Percentiles rank a stretch among this genome's conserved stretches.
Evolutionary conservation across 2,113 vertebrate genomes (phyloP).

Genomic region (Amazona vittata): DNA sequence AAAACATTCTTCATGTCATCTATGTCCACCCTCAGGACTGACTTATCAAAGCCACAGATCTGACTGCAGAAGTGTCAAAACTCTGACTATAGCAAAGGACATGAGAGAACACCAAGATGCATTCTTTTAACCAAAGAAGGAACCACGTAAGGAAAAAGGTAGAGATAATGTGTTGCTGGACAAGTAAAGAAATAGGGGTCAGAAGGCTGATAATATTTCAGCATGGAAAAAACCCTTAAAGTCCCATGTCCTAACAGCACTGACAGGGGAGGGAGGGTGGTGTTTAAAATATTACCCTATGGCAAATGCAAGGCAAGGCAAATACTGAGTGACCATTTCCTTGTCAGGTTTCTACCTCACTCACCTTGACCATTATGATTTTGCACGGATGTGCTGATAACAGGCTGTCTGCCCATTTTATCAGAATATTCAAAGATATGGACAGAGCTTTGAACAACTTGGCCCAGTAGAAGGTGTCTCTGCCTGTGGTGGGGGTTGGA

Average conservation of each 20-base stretch:
- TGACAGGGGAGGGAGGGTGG: not conserved
- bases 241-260: not conserved
- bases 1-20: not conserved
- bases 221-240: not conserved
- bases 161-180: rapidly evolving
- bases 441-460: not conserved
- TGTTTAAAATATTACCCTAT: not conserved
- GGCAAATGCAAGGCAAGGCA: not conserved
- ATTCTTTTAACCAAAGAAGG: not conserved
- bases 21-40: not conserved
- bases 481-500: not conserved
- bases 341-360: not conserved
- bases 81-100: not conserved
- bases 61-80: not conserved
- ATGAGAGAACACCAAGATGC: not conserved
- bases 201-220: not conserved
- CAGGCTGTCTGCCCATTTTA: not conserved
- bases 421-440: not conserved
- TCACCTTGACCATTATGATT: not conserved
- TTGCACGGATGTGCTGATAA: not conserved
- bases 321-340: not conserved
- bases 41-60: not conserved
- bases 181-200: not conserved
- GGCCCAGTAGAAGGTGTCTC: not conserved
- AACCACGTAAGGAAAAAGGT: not conserved